Evolutionary conservation across 2,888 invertebrate genomes (phyloP).

Genomic region (Glyphotaelius pellucidus): DNA sequence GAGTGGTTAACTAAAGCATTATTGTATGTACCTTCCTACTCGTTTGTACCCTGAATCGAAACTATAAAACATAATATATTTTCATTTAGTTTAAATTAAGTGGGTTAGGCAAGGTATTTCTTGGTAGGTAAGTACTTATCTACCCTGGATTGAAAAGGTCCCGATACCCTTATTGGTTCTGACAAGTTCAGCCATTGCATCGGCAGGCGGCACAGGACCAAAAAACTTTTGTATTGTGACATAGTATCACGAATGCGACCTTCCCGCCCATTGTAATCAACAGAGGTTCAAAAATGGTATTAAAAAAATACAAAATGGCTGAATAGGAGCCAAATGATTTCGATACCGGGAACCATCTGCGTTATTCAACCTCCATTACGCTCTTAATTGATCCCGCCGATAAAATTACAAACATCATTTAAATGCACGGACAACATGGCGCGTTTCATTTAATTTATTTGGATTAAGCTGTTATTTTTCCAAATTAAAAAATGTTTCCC

Average conservation of each 20-base stretch:
- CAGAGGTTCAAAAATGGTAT: constrained; percentile 29
- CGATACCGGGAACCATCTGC: constrained; percentile 39
- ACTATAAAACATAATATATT: no score
- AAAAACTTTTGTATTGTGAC: constrained; percentile 22
- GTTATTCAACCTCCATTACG: constrained; percentile 31
- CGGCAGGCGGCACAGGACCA: neutral
- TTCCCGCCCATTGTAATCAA: constrained; percentile 33
- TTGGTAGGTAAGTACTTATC: neutral
- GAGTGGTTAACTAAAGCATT: no score
- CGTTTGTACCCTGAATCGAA: no score
- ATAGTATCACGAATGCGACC: constrained; percentile 42
- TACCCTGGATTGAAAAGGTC: neutral
- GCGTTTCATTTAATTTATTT: constrained; percentile 1
- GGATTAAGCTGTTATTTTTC: neutral
- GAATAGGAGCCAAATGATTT: constrained; percentile 40
- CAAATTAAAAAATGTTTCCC: neutral
- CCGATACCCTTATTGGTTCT: neutral
- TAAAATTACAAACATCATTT: constrained; percentile 40
- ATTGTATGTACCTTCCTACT: no score
- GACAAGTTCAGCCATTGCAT: neutral
- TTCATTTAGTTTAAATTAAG: no score
- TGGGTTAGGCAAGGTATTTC: neutral
- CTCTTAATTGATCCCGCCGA: constrained; percentile 48
- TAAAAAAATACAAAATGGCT: constrained; percentile 44
- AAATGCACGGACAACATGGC: constrained; percentile 7